These are phyloP conservation scores for Turritopsis dohrnii DNA, from an alignment of 30 jellyfish, hydroid and myxozoan genomes.

Conservation along the genomic window DNA sequence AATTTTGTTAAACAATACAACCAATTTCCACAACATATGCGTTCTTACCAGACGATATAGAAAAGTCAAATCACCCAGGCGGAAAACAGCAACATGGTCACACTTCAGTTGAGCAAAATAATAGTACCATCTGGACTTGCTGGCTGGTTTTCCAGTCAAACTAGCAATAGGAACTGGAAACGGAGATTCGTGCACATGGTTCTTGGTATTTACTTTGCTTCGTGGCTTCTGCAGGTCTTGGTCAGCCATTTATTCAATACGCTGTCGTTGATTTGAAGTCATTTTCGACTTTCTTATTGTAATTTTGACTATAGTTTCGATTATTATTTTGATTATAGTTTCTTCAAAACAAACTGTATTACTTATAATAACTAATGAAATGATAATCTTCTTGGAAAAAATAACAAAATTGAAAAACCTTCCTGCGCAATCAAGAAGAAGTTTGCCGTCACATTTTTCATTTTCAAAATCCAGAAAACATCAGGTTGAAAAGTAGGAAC, in stretches of 20 bases:
- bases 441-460: too few species aligned
- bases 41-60: constrained; percentile 59
- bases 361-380: too few species aligned
- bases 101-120: constrained; percentile 51
- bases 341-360: too few species aligned
- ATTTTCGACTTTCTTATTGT: background rate
- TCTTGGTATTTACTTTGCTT: background rate
- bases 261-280: background rate
- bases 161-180: constrained; percentile 63
- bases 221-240: constrained; percentile 28
- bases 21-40: too few species aligned
- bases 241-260: constrained; percentile 20
- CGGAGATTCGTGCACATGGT: constrained; percentile 38
- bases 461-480: too few species aligned
- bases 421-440: too few species aligned
- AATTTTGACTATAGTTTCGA: too few species aligned
- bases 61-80: constrained; percentile 60
- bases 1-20: too few species aligned
- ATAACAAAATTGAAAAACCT: too few species aligned
- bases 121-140: constrained; percentile 46
- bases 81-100: constrained; percentile 45
- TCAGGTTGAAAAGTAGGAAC: too few species aligned
- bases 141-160: constrained; percentile 50
- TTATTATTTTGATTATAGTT: too few species aligned
- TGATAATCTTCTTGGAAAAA: too few species aligned